Evolutionary conservation across 2,888 invertebrate species (phyloP).

Genomic region (Apocheima hispidaria): DNA sequence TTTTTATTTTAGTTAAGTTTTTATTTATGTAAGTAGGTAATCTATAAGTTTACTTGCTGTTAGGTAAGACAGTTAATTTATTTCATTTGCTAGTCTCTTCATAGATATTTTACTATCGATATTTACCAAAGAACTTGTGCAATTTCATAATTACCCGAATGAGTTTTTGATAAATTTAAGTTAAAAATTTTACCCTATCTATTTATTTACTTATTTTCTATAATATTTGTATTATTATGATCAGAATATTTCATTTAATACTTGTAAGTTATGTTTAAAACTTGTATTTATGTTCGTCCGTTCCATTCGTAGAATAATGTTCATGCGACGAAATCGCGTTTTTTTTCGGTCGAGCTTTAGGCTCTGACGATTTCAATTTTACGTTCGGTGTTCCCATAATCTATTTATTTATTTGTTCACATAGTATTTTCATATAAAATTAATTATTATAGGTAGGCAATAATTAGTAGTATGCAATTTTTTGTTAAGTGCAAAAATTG

Average conservation of each 20-base stretch:
- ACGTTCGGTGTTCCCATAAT: neutral
- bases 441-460: slow-evolving; percentile 23
- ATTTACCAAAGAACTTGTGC: slow-evolving; percentile 45
- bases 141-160: slow-evolving; percentile 25
- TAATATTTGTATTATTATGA: no score
- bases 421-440: slow-evolving; percentile 4
- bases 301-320: neutral
- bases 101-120: neutral
- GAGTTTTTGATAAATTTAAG: neutral
- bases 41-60: neutral
- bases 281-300: no score
- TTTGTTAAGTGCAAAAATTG: slow-evolving; percentile 38
- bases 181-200: neutral
- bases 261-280: no score
- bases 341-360: neutral
- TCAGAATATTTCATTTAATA: no score
- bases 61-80: slow-evolving; percentile 1
- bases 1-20: slow-evolving; percentile 4
- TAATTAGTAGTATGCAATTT: slow-evolving; percentile 37
- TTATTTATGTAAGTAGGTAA: neutral
- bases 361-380: neutral
- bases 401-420: neutral
- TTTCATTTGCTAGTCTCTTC: slow-evolving; percentile 23
- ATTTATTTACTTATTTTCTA: neutral
- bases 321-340: neutral